Evolutionary conservation across 2,888 invertebrate genomes (phyloP), one percentile per base, ranked within the genome.

Genomic region (Oscheius sp.): DNA sequence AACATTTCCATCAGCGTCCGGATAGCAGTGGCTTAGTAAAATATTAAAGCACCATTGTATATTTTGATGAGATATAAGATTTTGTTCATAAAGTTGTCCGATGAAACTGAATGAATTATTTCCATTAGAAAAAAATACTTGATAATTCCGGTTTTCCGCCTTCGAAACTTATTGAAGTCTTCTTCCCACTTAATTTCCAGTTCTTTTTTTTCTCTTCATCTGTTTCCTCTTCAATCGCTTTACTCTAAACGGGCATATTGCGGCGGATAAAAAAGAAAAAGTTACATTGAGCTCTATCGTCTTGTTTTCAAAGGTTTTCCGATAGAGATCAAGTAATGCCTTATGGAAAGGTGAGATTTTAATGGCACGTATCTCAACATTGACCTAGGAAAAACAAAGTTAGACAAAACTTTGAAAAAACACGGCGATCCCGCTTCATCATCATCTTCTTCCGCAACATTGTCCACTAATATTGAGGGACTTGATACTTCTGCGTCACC

Each of bases 121-220:
- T 33, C 38, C 2, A 57, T 45, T 5, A 32, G 3, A 63, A 2
- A 20, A 33, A 5, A 22, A 38, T 51, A 79, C 69, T 73, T 78
- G 71, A 83, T 82, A 49, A 78, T 82, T 72, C 82, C 82, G 63
- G 82, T 76, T 67, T 78, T 81, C 44, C 80, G 44, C 24, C 82
- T 54, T 28, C 80, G 65, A 61, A 80, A 75, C 67, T 80, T 80
- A 41, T 54, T 64, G 33, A 57, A 56, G 30, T 56, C 66, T 24
- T 79, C 80, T 17, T 71, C 38, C 8, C 71, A 45, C 12, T 50
- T 66, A 24, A 63, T 49, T 26, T 67, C 2, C 50, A 78, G 45
- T 51, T 76, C 67, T 17, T 66, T 69, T 73, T 71, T 67, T 78
- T 77, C 57, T 71, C 71, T 26, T 65, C 67, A 64, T 81, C 80